Percentiles rank a stretch among this genome's conserved stretches.
Conservation (phyloP, 2,888 invertebrate genomes). For the Campopleginae sp. region DNA sequence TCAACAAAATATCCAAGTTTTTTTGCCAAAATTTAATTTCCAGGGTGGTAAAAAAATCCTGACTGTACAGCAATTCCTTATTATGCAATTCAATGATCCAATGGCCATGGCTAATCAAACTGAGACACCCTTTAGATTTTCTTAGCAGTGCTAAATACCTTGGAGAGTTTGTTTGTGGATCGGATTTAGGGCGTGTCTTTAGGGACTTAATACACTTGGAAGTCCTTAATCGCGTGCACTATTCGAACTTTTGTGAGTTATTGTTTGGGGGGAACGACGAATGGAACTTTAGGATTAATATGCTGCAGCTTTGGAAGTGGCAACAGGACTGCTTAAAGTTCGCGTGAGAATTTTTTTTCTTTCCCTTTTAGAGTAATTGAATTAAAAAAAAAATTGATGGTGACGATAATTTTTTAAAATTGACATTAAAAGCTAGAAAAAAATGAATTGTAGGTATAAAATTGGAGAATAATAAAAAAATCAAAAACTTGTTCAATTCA, state of each 20-base stretch:
- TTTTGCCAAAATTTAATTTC: too few species aligned
- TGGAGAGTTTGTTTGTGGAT: neutral
- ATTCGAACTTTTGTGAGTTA: constrained; percentile 6
- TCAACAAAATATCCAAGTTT: too few species aligned
- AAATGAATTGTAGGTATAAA: too few species aligned
- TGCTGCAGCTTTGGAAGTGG: neutral
- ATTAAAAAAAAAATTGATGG: neutral
- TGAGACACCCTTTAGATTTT: constrained; percentile 6
- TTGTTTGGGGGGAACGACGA: neutral
- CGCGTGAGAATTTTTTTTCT: neutral
- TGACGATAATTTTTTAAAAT: too few species aligned
- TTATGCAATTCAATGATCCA: neutral
- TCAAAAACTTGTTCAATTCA: too few species aligned
- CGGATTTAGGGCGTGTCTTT: constrained; percentile 19
- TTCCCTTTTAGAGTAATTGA: neutral
- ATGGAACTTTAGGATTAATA: constrained; percentile 9
- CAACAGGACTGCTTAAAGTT: neutral
- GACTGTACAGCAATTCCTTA: neutral
- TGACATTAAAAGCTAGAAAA: too few species aligned
- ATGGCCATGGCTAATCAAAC: neutral
- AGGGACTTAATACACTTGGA: constrained; percentile 21
- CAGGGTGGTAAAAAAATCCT: neutral
- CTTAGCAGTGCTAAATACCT: constrained; percentile 5
- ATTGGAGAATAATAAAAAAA: too few species aligned
- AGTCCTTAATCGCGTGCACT: constrained; percentile 3